Evolutionary conservation across 2,797 vertebrate genomes (phyloP), one percentile per base, ranked within the genome.

Genomic region (Dendrocincla tyrannina): DNA sequence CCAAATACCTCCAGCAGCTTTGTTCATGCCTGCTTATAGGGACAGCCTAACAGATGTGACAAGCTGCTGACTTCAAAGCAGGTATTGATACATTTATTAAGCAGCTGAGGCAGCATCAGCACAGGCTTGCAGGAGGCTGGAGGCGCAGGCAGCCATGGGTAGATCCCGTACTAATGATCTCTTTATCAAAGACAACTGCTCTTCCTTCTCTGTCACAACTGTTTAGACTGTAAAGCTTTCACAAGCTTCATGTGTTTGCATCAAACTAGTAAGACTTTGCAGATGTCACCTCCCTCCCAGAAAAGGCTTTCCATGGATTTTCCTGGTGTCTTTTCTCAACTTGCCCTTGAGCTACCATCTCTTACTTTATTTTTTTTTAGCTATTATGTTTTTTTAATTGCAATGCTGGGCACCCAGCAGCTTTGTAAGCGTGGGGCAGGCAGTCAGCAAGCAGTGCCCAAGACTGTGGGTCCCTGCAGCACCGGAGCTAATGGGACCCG

Each of bases 71-170:
- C 37, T 28, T 30, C 23, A 44, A 59, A 44, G 39, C 37, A 8
- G 28, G 18, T 35, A 73, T 33, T 28, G 18, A 35, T 44, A 28
- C 28, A 35, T 22, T 41, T 27, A 33, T 13, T 20, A 23, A 47
- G 69, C 41, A 15, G 30, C 22, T 23, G 11, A 37, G n/a, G 52
- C 4, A 1, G 76, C 41, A 20, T 74, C 68, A 30, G 60, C 23
- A 23, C 1, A 2, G 68, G 16, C n/a, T 37, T 1, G 2, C 2
- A 3, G 59, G 37, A 37, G 44, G 37, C n/a, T 52, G 53, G 46
- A 25, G 3, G 0, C 3, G 0, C n/a, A 11, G 39, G 41, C 55
- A 62, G 55, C 63, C 41, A n/a, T 0, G 13, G 27, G 41, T 3
- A 20, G 63, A 28, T 68, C 69, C 74, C 2, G 1, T 32, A 35